Evolutionary conservation across 1,140 invertebrate species (phyloP).

Genomic region (Chionoecetes opilio): DNA sequence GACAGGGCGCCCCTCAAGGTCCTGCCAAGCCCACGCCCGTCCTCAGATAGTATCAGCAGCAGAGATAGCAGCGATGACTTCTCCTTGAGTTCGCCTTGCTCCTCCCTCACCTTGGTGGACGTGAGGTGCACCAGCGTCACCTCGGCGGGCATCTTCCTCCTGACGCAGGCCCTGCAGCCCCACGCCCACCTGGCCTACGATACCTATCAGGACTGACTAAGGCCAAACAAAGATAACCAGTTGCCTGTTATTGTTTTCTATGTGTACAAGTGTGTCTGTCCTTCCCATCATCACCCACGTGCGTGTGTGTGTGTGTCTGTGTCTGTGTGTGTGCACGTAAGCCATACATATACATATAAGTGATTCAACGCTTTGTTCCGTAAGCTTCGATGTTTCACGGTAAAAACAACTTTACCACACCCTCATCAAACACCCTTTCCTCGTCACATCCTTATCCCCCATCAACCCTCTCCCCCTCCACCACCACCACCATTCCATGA

Average conservation of each 20-base stretch:
- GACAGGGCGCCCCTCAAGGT: background rate
- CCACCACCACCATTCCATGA: too few species aligned
- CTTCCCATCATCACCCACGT: background rate
- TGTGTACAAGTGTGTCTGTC: background rate
- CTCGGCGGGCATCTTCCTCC: conserved; percentile 34
- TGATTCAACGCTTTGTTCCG: background rate
- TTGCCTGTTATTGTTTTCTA: background rate
- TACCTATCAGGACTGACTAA: background rate
- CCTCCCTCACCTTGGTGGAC: conserved; percentile 41
- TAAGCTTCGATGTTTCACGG: too few species aligned
- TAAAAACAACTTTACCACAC: too few species aligned
- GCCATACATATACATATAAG: background rate
- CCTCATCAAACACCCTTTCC: too few species aligned
- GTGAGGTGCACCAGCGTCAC: conserved; percentile 57
- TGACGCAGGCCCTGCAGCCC: conserved; percentile 45
- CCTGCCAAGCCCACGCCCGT: background rate
- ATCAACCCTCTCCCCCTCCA: too few species aligned
- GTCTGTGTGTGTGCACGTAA: background rate
- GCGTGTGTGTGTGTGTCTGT: conserved; percentile 29
- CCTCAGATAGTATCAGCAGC: background rate
- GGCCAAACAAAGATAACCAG: background rate
- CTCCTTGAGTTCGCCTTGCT: background rate
- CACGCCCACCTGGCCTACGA: conserved; percentile 46
- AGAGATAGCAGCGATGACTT: background rate
- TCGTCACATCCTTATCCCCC: too few species aligned